phyloP scores from a whole-genome alignment of 2,797 vertebrate genomes.

The Amazonetta brasiliensis region DNA sequence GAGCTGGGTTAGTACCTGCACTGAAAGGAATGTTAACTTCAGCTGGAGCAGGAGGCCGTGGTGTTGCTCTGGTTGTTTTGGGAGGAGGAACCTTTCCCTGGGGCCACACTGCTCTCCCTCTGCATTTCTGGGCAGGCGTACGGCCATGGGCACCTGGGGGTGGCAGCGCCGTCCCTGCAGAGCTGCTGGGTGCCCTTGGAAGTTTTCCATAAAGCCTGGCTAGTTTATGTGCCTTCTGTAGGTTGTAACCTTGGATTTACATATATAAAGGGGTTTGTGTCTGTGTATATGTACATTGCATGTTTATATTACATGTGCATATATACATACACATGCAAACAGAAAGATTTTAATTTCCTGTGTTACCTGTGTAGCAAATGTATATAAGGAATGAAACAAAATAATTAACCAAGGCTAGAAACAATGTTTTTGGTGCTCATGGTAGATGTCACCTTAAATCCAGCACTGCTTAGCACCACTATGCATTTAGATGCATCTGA shows the following conservation, averaged over 20 bases:
- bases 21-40: neutral
- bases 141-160: too few relatives aligned
- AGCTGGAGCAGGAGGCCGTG: too few relatives aligned
- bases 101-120: neutral
- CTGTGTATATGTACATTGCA: neutral
- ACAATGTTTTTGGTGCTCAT: fast-evolving
- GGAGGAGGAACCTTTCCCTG: neutral
- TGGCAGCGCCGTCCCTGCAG: too few relatives aligned
- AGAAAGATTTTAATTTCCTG: too few relatives aligned
- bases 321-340: too few relatives aligned
- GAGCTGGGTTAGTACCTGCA: neutral
- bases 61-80: neutral
- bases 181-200: neutral
- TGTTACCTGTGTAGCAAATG: too few relatives aligned
- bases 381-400: neutral
- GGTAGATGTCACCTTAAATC: neutral
- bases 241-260: neutral
- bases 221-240: neutral
- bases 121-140: neutral
- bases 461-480: neutral
- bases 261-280: neutral
- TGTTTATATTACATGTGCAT: neutral
- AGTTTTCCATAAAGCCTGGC: neutral
- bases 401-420: neutral
- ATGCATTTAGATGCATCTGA: neutral